Percentiles rank a stretch among this genome's conserved stretches.
Conservation (phyloP, 2,113 vertebrate species). For the Myiopsitta monachus region DNA sequence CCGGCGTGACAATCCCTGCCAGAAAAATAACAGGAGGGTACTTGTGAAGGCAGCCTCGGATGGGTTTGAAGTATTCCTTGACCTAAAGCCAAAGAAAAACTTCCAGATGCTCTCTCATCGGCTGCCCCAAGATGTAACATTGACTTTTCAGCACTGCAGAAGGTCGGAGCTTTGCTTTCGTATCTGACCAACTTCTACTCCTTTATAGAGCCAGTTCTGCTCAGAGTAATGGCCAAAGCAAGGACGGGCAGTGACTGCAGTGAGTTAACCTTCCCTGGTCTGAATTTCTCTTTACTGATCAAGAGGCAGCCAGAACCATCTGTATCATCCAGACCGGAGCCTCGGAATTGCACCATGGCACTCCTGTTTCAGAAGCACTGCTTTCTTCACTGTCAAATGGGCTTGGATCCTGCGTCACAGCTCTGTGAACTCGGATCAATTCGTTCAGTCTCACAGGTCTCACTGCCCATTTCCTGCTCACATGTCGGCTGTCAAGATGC, state of each 20-base stretch:
- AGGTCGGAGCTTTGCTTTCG: not conserved
- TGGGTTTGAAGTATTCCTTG: conserved; percentile 46
- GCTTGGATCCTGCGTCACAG: not conserved
- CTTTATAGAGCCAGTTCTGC: not conserved
- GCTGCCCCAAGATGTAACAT: not conserved
- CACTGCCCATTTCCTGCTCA: not conserved
- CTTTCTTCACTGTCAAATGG: not conserved
- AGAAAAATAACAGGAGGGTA: conserved; percentile 51
- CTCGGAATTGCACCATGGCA: not conserved
- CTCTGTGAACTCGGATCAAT: not conserved
- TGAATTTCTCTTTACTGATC: not conserved
- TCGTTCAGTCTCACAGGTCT: not conserved
- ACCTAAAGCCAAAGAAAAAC: conserved; percentile 15
- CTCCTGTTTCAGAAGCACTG: not conserved
- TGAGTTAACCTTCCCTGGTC: not conserved
- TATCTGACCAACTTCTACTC: not conserved
- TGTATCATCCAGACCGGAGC: fast-evolving
- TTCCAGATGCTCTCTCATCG: not conserved
- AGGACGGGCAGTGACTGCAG: not conserved
- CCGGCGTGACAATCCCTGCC: conserved; percentile 49
- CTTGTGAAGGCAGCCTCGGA: conserved; percentile 7
- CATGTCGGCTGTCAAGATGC: not conserved
- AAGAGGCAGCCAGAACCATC: not conserved
- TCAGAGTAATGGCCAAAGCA: not conserved
- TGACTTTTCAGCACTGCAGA: not conserved